Evolutionary conservation across 2,888 invertebrate species (phyloP).

Genomic region (Drosophila cognata): DNA sequence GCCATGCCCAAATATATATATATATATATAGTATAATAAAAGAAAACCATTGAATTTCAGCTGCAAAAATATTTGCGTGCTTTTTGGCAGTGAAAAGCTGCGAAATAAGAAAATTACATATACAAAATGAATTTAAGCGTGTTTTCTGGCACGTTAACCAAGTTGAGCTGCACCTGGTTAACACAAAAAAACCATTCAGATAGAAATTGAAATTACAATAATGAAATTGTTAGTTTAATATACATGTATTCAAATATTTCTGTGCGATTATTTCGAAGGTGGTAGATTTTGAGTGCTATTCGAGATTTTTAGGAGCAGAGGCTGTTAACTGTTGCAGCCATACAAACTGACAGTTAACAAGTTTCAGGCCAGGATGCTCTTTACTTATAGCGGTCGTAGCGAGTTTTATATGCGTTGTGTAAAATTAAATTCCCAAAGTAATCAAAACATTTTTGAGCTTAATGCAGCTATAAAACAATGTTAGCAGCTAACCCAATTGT

Average conservation of each 20-base stretch:
- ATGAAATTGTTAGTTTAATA: neutral
- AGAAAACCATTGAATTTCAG: constrained; percentile 3
- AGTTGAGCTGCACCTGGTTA: neutral
- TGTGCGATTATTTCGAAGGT: neutral
- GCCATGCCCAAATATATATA: constrained; percentile 10
- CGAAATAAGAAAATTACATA: neutral
- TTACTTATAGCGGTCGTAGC: neutral
- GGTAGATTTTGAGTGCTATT: neutral
- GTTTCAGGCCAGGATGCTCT: neutral
- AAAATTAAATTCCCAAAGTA: constrained; percentile 13
- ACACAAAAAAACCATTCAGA: neutral
- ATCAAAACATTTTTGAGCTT: constrained; percentile 22
- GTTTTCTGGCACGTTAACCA: neutral
- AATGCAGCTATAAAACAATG: constrained; percentile 19
- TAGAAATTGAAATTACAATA: neutral
- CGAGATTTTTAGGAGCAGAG: neutral
- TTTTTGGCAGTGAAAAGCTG: constrained; percentile 11
- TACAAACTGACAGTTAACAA: neutral
- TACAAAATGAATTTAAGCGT: neutral
- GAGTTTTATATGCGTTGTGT: neutral
- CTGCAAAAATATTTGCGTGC: constrained; percentile 20
- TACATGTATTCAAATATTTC: neutral
- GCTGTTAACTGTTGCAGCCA: neutral
- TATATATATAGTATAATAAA: neutral
- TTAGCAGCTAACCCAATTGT: constrained; percentile 38